Base-by-base conservation (phyloP, 1,140 invertebrate genomes). In the Chymomyza costata region DNA sequence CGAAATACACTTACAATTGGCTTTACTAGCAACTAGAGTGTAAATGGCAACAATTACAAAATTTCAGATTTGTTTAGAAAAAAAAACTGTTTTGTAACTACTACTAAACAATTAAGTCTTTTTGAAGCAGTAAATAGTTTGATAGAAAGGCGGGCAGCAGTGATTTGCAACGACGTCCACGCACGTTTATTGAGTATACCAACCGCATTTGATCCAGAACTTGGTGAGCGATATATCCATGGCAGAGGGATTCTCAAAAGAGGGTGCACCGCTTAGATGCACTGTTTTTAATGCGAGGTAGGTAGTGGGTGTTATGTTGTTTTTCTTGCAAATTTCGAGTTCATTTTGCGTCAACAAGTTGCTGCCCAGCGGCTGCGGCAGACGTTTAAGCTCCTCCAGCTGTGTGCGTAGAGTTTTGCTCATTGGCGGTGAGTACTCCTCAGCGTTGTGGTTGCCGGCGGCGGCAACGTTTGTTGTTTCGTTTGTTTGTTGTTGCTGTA, bases 241-340 rank as follows among this genome's bases (percentile, higher is more conserved):
- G n/a, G 51, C 50, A 8, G 58, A 52, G 1, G 73, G 65, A 56
- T 65, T 83, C 37, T 64, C 60, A 48, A 70, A 25, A 11, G 80
- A 49, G 34, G 82, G 82, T 17, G 81, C 82, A 40, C 84, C 84
- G 45, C 84, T 86, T n/a, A 86, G 44, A 11, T 89, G 82, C 19
- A 88, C 69, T 0, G 88, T 87, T 74, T 90, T 90, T 49, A 90
- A 64, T 5, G 88, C 88, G 21, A 88, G 85, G 78, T 89, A 90
- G 56, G 88, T 87, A 30, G 88, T 85, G 28, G 89, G 89, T 17
- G 86, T 86, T 11, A 90, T 69, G 59, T 89, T 87, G 46, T 89
- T 80, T 52, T 83, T 85, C 13, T 85, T 83, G 69, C 89, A 90
- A 45, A 90, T 65, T 66, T 87, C 85, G 48, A 84, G 58, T 60